phyloP scores from a whole-genome alignment of 2,113 vertebrate genomes.

The Apistogramma diplotaenia region DNA sequence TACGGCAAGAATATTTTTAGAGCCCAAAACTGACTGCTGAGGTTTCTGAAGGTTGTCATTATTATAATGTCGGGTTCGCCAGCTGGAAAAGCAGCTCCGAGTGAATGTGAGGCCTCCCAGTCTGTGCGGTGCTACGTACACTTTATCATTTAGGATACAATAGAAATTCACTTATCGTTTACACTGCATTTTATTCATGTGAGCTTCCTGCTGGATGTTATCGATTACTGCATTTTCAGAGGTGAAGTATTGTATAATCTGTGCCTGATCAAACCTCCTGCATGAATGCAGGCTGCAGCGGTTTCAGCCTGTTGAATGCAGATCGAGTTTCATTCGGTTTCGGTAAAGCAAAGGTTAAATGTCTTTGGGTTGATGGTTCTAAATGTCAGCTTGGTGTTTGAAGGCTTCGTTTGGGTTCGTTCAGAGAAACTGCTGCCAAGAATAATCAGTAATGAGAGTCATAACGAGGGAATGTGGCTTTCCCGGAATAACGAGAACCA shows the following conservation, averaged over 20 bases:
- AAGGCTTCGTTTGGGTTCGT: not conserved
- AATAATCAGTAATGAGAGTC: not conserved
- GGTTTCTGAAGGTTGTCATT: conserved; percentile 57
- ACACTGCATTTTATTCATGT: too few species aligned
- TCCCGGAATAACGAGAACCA: not conserved
- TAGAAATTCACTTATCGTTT: not conserved
- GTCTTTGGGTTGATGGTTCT: not conserved
- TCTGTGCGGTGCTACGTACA: not conserved
- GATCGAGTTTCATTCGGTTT: not conserved
- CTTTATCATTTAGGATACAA: not conserved
- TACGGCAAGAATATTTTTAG: conserved; percentile 56
- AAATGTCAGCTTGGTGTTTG: not conserved
- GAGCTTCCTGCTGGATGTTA: not conserved
- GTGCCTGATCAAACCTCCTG: too few species aligned
- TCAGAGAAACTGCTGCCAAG: not conserved
- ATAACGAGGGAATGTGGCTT: not conserved
- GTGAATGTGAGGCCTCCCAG: not conserved
- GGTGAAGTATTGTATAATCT: too few species aligned
- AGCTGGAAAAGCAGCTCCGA: not conserved
- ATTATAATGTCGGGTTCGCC: conserved; percentile 56
- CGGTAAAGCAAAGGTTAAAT: too few species aligned
- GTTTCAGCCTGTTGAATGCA: not conserved
- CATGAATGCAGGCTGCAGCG: not conserved
- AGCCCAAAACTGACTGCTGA: conserved; percentile 16
- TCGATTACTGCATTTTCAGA: rapidly evolving